Evolutionary conservation across 1,140 invertebrate genomes (phyloP).

Genomic region (Panulirus ornatus): DNA sequence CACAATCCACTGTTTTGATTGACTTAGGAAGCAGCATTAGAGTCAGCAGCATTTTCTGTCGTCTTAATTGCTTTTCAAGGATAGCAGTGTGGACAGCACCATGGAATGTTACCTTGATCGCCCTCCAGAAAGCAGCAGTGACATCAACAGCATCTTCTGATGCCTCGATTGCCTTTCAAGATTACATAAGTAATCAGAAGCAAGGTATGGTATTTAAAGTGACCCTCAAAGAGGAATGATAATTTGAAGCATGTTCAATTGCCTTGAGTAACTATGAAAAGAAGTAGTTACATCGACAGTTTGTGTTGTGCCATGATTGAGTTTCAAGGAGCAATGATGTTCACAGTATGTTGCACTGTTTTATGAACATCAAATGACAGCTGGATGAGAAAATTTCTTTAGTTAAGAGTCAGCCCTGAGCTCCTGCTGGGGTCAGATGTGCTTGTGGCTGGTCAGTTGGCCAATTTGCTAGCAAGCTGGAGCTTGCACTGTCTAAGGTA

Average conservation of each 20-base stretch:
- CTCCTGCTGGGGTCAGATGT: too few species aligned
- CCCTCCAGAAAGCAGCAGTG: background rate
- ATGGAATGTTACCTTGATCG: background rate
- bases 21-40: conserved; percentile 9
- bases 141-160: background rate
- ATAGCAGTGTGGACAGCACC: background rate
- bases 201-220: background rate
- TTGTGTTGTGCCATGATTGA: background rate
- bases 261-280: background rate
- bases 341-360: too few species aligned
- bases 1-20: conserved; percentile 10
- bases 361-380: too few species aligned
- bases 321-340: background rate
- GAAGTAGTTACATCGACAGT: background rate
- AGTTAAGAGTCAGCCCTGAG: too few species aligned
- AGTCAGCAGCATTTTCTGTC: background rate
- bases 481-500: too few species aligned
- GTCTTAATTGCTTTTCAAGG: background rate
- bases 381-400: too few species aligned
- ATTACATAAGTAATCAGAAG: background rate
- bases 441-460: too few species aligned
- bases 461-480: too few species aligned
- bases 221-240: background rate
- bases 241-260: background rate
- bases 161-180: background rate